Evolutionary conservation across 2,888 invertebrate species (phyloP).

Genomic region (Proisotoma minuta): DNA sequence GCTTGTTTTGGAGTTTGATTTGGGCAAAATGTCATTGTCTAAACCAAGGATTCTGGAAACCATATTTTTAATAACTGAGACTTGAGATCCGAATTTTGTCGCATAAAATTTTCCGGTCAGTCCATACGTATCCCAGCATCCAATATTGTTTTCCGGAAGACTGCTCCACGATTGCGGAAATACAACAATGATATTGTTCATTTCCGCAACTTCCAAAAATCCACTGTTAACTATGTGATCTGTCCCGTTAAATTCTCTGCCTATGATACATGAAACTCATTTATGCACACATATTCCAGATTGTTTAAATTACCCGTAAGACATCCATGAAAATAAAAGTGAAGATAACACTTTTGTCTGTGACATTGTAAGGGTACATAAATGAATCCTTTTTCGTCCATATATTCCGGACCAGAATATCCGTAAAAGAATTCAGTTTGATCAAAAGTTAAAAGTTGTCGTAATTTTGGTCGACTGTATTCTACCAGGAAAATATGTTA

Average conservation of each 20-base stretch:
- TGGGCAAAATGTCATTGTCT: constrained; percentile 12
- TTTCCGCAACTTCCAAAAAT: constrained; percentile 42
- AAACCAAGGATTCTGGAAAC: constrained; percentile 35
- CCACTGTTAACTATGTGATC: constrained; percentile 40
- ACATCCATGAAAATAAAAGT: constrained; percentile 46
- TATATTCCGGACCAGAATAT: constrained; percentile 21
- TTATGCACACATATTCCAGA: neutral
- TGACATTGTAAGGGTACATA: constrained; percentile 37
- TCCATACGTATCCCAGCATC: constrained; percentile 46
- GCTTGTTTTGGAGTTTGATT: neutral
- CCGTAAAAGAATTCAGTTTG: constrained; percentile 43
- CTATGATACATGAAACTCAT: neutral
- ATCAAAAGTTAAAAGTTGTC: constrained; percentile 35
- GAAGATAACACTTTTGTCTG: constrained; percentile 31
- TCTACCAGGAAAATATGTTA: constrained; percentile 4
- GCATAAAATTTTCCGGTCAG: constrained; percentile 39
- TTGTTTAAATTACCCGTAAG: constrained; percentile 21
- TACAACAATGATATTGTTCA: constrained; percentile 37
- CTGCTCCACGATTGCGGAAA: constrained; percentile 39
- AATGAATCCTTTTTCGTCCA: constrained; percentile 39
- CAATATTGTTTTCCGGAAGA: constrained; percentile 34
- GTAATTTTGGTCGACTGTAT: constrained; percentile 5
- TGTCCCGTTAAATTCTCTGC: constrained; percentile 42
- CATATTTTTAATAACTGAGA: constrained; percentile 38
- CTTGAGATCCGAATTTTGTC: constrained; percentile 38